A percentile compares a stretch with the other conserved stretches of the same genome.
Evolutionary conservation across 2,113 vertebrate species (phyloP).

Genomic region (Tapirus terrestris): DNA sequence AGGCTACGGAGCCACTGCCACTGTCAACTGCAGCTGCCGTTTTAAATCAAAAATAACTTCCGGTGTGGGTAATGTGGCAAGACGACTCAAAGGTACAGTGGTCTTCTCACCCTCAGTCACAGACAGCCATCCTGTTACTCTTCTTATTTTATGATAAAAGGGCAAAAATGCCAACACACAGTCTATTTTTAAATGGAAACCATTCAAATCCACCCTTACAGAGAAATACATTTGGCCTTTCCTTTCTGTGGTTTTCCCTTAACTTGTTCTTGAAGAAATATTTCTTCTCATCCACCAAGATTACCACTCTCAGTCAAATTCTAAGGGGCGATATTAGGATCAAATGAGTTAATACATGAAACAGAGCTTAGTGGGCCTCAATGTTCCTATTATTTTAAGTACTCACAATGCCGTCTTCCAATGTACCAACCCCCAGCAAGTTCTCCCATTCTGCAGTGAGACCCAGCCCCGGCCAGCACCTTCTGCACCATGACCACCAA

Average conservation of each 20-base stretch:
- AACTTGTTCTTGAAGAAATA: background rate
- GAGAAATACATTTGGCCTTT: background rate
- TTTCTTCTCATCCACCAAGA: background rate
- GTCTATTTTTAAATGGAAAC: background rate
- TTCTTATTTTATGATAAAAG: background rate
- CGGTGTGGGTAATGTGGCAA: background rate
- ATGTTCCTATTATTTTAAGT: background rate
- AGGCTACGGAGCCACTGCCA: background rate
- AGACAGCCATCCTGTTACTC: background rate
- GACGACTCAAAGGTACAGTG: background rate
- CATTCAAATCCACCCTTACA: background rate
- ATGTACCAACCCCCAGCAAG: background rate
- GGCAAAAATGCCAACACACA: background rate
- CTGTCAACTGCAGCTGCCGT: background rate
- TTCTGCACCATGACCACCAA: background rate
- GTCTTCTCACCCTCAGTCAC: background rate
- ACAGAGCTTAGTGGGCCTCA: background rate
- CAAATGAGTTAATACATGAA: background rate
- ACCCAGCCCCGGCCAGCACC: background rate
- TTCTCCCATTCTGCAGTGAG: background rate
- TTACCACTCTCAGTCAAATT: background rate
- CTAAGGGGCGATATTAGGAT: background rate
- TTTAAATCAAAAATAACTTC: background rate
- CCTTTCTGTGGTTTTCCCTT: background rate
- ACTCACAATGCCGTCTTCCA: background rate